Evolutionary conservation across 2,113 vertebrate species (phyloP), one percentile per base, ranked within the genome.

Genomic region (Cinclus mexicanus): DNA sequence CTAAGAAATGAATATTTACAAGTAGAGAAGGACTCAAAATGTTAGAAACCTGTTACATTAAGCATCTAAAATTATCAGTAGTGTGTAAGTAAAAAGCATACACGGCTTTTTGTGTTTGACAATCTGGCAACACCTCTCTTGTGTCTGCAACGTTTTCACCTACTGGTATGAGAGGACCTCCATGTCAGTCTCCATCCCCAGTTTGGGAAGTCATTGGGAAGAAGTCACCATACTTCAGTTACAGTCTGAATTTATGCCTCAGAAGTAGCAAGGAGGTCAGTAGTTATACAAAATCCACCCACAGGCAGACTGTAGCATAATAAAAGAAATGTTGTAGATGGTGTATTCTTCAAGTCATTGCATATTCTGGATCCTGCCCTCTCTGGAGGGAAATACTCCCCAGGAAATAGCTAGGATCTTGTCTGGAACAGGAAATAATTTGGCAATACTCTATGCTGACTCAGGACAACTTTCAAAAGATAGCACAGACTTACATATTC

Each of bases 141-240:
- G 6, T 18, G 13, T 25, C 60, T 82, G 41, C 3, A 47, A 75
- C 78, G 47, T 5, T 55, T 81, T 67, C 44, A 41, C 20, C 28
- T 10, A 16, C 9, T 50, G 29, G 5, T 39, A 29, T 10, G 18
- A 68, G 39, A 78, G 10, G 12, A 53, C 11, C 20, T 74, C 20
- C 0, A 5, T 31, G 10, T 22, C 0, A 0, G 11, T 52, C 33
- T n/a, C 59, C 68, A 16, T 64, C 23, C 28, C 3, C 14, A 74
- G 44, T 37, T 7, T 4, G 14, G 22, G 39, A 61, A 63, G 4
- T 44, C 17, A 53, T 26, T 3, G 2, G 41, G 35, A 50, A 64
- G 61, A 85, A 82, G 42, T 33, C 31, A 33, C 10, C 35, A 22
- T 3, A 21, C 14, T 50, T 67, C 28, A 71, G 19, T 33, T 67